phyloP scores from a whole-genome alignment of 2,797 vertebrate genomes.

The Heliangelus exortis region DNA sequence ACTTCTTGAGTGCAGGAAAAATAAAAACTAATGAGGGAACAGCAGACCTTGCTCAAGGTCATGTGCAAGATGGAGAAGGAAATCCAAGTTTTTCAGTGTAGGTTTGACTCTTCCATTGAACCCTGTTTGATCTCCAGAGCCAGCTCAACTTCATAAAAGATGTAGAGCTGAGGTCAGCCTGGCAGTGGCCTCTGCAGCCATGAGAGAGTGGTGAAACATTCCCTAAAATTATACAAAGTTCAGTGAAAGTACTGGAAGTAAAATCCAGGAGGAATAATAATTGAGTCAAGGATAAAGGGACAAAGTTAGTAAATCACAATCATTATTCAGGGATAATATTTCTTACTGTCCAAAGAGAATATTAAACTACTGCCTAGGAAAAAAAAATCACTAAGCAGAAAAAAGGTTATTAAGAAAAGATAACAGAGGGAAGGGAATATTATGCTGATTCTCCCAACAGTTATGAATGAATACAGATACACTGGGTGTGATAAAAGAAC shows the following conservation, averaged over 20 bases:
- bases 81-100: neutral
- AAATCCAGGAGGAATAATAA: slow-evolving; percentile 29
- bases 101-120: neutral
- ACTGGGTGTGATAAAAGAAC: slow-evolving; percentile 50
- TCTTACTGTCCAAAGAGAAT: slow-evolving; percentile 55
- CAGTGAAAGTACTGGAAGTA: neutral
- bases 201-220: neutral
- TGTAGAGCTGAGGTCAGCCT: neutral
- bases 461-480: slow-evolving; percentile 63
- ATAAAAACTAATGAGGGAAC: fast-evolving
- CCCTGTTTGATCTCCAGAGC: neutral
- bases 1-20: neutral
- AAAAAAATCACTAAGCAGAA: neutral
- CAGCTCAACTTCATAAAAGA: neutral
- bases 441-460: slow-evolving; percentile 59
- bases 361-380: slow-evolving; percentile 33
- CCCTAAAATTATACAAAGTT: neutral
- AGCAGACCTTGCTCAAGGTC: neutral
- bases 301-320: slow-evolving; percentile 24
- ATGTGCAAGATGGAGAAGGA: neutral
- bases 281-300: slow-evolving; percentile 56
- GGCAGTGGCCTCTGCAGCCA: neutral
- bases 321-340: slow-evolving; percentile 56
- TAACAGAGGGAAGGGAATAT: slow-evolving; percentile 55
- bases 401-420: slow-evolving; percentile 60